Base-by-base conservation (phyloP, 2,797 vertebrate genomes). In the Malacoctenus gilli region DNA sequence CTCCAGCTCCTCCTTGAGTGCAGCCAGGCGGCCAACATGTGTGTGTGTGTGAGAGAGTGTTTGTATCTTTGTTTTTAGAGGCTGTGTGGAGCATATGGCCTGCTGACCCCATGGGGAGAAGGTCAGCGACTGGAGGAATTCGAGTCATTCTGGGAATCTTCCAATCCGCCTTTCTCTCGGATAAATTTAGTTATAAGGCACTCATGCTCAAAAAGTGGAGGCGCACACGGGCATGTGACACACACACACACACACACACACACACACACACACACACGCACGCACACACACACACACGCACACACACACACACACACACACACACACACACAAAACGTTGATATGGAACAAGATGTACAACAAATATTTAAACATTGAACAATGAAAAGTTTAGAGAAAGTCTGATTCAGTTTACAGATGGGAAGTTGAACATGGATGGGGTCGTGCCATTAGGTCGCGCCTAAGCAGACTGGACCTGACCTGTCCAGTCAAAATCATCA, bases 71-170 rank as follows among this genome's bases (percentile, higher is more conserved):
- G 43, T 19, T 13, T 1, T 28, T 50, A 40, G 61, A 88, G 88
- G 82, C 38, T 62, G 57, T 34, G 46, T 39, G 53, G 23, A 82
- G 76, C 87, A 86, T 85, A 88, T 87, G 91, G 75, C 86, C 86
- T 68, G 70, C 61, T 86, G 85, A 85, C 80, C 72, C 39, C 3
- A 55, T 58, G 51, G 65, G 39, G 67, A 52, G 52, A 83, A 81
- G 82, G 89, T 82, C 77, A 80, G 67, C 8, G 71, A 52, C 74
- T 77, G 12, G 73, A 89, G 79, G 87, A 89, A 91, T 89, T 86
- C 66, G 72, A 82, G 72, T 68, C 68, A 79, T 75, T 85, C 80
- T 86, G 68, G 73, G 77, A 87, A 85, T 82, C 67, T 62, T 74
- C 68, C 65, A 60, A 40, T 79, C 75, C 65, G 54, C 25, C 3